A percentile compares a stretch with the other conserved stretches of the same genome.
phyloP scores from a whole-genome alignment of 1,140 invertebrate species.

The Zaprionus inermis region DNA sequence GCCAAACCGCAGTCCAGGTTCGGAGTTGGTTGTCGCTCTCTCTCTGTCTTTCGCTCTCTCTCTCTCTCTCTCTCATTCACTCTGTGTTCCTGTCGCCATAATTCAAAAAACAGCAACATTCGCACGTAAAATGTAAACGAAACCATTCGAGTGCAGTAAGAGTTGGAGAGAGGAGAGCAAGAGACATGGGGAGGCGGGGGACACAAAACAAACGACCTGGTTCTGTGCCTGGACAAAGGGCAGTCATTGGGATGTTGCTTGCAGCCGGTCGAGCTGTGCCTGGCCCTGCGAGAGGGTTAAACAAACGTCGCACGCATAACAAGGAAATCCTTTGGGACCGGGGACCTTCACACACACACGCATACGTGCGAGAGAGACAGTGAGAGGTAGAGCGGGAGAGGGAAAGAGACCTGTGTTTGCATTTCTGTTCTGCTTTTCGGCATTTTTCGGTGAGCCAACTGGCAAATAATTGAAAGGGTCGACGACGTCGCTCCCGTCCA shows the following conservation, averaged over 20 bases:
- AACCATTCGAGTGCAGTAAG: conserved; percentile 75
- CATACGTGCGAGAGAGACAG: conserved; percentile 39
- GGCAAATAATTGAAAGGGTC: conserved; percentile 81
- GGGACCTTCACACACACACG: conserved; percentile 49
- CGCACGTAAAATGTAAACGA: conserved; percentile 82
- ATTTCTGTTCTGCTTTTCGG: conserved; percentile 78
- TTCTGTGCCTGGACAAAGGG: conserved; percentile 74
- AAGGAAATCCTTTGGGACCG: conserved; percentile 81
- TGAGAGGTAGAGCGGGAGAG: not conserved
- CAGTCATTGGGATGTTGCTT: conserved; percentile 42
- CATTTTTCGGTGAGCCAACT: conserved; percentile 63
- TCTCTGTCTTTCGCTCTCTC: conserved; percentile 4
- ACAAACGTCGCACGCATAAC: conserved; percentile 80
- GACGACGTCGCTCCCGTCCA: not conserved
- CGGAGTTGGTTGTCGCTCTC: not conserved
- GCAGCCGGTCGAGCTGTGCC: conserved; percentile 10
- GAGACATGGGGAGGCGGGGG: no score
- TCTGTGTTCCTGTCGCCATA: conserved; percentile 75
- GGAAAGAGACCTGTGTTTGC: conserved; percentile 57
- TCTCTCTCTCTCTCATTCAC: not conserved
- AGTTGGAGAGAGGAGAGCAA: not conserved
- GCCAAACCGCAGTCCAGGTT: conserved; percentile 60
- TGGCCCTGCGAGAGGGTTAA: conserved; percentile 58
- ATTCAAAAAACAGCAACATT: conserved; percentile 83
- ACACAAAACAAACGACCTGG: conserved; percentile 72